Percentiles rank a stretch among this genome's conserved stretches.
Conservation (phyloP, 2,888 invertebrate genomes). For the Chrysina gloriosa region DNA sequence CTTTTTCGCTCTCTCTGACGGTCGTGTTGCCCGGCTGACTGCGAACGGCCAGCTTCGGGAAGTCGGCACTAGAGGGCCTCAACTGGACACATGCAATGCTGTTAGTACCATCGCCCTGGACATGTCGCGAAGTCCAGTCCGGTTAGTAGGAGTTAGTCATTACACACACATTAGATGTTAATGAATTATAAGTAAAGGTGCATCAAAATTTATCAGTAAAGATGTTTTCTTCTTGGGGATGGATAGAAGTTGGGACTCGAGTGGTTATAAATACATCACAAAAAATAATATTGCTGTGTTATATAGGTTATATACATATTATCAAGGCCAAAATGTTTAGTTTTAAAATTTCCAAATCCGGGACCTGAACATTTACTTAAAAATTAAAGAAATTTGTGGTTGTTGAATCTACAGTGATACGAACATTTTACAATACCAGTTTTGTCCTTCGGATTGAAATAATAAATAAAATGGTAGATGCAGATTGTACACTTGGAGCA, state of each 20-base stretch:
- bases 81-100: conserved; percentile 63
- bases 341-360: too few species aligned
- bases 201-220: conserved; percentile 2
- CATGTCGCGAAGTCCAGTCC: conserved; percentile 55
- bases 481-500: too few species aligned
- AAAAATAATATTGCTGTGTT: conserved; percentile 11
- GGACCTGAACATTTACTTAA: too few species aligned
- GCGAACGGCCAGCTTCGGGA: conserved; percentile 88
- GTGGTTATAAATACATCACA: neutral
- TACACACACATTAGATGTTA: conserved; percentile 12
- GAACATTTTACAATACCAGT: too few species aligned
- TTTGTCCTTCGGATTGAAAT: too few species aligned
- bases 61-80: conserved; percentile 75
- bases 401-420: too few species aligned
- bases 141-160: conserved; percentile 49
- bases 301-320: conserved; percentile 9
- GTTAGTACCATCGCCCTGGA: conserved; percentile 59
- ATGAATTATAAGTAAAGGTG: conserved; percentile 1
- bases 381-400: too few species aligned
- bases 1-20: conserved; percentile 89
- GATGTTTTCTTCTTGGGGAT: neutral
- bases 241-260: neutral
- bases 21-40: conserved; percentile 86
- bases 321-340: too few species aligned
- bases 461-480: too few species aligned